Base-by-base conservation (phyloP, 2,888 invertebrate genomes). In the Ophion ventricosus region DNA sequence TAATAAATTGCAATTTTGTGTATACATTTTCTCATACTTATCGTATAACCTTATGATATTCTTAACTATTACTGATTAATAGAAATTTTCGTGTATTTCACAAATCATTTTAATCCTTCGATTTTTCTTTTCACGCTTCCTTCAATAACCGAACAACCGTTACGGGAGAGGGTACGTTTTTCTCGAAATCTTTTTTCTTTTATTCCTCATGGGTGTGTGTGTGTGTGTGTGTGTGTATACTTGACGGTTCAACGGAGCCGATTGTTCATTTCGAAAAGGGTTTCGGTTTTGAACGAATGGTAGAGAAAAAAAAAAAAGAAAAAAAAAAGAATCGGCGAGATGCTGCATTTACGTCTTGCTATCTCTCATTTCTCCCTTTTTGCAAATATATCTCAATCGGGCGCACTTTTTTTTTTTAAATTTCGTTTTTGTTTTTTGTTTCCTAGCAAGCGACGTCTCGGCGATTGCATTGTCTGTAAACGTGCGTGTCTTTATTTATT, bases 401-500 rank as follows among this genome's bases (percentile, higher is more conserved):
- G 79, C 72, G 84, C 82, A 79, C 72, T 66, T 43, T 79, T 74
- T 4, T 25, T 56, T 78, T 4, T 59, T 20, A 23, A 20, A 29
- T 49, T 61, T 67, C 35, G 43, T 10, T 63, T 49, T 54, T 20
- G 63, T 49, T 63, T 29, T 76, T 63, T 49, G 23, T 77, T 77
- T 63, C 67, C 76, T 81, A 80, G 73, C 84, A 81, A 84, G 35
- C 70, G 81, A 74, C 73, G 63, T 84, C 77, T 70, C 59, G 75
- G 43, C 79, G 75, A 57, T 78, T 29, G 84, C 82, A 84, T 82
- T 79, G 79, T 82, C 79, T 79, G 64, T 76, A 67, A 82, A 82
- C 83, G 80, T 86, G 87, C 85, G 85, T 74, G 85, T 84, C 87
- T 82, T 83, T 84, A 85, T 83, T 86, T 87, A 87, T 87, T 87